Conservation (phyloP, 30 jellyfish, hydroid and myxozoan species). For the Pelagia noctiluca region DNA sequence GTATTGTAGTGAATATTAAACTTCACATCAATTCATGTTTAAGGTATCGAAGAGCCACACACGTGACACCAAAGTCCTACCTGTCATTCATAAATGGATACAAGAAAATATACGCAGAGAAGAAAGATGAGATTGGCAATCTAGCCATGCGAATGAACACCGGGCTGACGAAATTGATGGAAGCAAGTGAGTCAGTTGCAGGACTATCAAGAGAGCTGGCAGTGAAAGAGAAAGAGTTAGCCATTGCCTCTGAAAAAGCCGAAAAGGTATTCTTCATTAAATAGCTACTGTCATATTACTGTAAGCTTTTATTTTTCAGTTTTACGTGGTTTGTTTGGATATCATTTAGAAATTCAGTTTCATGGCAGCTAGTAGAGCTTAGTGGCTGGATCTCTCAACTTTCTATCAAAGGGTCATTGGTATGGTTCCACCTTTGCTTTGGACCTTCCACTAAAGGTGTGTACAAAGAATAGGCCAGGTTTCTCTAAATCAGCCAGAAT, state of each 20-base stretch:
- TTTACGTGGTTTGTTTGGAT: neutral
- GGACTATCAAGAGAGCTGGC: constrained; percentile 78
- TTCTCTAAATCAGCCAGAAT: too few relatives aligned
- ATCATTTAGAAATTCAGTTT: too few relatives aligned
- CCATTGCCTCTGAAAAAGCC: constrained; percentile 85
- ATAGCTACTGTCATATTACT: too few relatives aligned
- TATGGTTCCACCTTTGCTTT: too few relatives aligned
- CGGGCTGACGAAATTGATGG: constrained; percentile 80
- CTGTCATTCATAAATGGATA: constrained; percentile 81
- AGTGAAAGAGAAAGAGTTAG: constrained; percentile 85
- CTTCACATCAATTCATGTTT: neutral
- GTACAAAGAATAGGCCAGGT: too few relatives aligned
- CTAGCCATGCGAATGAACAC: constrained; percentile 83
- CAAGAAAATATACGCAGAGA: constrained; percentile 70
- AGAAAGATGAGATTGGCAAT: constrained; percentile 66
- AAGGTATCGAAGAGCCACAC: constrained; percentile 85
- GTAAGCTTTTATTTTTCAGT: neutral
- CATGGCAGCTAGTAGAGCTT: too few relatives aligned
- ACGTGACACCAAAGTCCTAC: constrained; percentile 89
- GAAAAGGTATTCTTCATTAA: constrained; percentile 83
- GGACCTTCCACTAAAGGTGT: too few relatives aligned
- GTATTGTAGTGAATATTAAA: too few relatives aligned
- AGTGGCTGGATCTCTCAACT: too few relatives aligned
- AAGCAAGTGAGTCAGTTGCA: constrained; percentile 91
- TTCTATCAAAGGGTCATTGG: too few relatives aligned